Evolutionary conservation across 1,140 invertebrate genomes (phyloP), one percentile per base, ranked within the genome.

Genomic region (Scylla paramamosain): DNA sequence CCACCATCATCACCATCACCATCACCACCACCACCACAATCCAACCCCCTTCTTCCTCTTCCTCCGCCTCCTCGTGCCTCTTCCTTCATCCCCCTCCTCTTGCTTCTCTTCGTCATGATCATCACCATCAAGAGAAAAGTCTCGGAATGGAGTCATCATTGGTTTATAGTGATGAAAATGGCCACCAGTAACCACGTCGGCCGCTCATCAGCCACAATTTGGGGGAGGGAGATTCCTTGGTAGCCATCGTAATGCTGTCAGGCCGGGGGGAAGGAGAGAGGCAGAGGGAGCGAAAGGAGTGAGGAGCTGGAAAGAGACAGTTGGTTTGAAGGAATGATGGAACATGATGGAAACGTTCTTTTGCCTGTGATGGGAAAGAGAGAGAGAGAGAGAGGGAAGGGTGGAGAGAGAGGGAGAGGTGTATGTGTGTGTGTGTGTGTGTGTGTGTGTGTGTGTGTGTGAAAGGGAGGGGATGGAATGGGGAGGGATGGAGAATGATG

Each of bases 151-250:
- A 77, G 1, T 77, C 67, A 20, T 77, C 67, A 77, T 77, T 77
- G 67, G 67, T 77, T 77, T 77, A 77, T n/a, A 77, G 20, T 77
- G 67, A 77, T 77, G 67, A 77, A 77, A 77, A 77, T 77, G 67
- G 67, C 20, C 12, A 77, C 67, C 25, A n/a, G 25, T 77, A 77
- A 77, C 67, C 67, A 77, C 67, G 67, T 25, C 67, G 67, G 10
- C 8, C 67, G 67, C 67, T 77, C 67, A 77, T 77, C 25, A 77
- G 8, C 12, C 67, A 7, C 16, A 25, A 77, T n/a, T 77, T 77
- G 67, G 67, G 67, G 67, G 67, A 77, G 20, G n/a, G 20, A 77
- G 67, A 77, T 77, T 77, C 25, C 67, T 77, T 77, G 67, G 67
- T 7, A 20, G 20, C 25, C 67, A 25, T 77, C n/a, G 20, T 25